A percentile compares a stretch with the other conserved stretches of the same genome.
Evolutionary conservation across 2,888 invertebrate species (phyloP).

Genomic region (Oscheius sp.): DNA sequence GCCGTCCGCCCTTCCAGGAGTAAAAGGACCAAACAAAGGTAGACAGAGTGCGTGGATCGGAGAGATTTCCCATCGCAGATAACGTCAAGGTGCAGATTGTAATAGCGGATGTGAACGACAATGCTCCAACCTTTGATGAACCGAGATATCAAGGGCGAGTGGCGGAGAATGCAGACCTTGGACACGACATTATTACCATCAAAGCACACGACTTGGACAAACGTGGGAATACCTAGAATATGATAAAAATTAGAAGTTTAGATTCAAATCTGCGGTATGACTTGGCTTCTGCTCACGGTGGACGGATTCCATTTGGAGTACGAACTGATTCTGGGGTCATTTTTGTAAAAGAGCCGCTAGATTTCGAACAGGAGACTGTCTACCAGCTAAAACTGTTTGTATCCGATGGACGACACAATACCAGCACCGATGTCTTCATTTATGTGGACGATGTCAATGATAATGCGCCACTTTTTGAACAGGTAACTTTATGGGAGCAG

Average conservation of each 20-base stretch:
- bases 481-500: conserved; percentile 4
- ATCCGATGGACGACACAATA: conserved; percentile 79
- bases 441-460: conserved; percentile 74
- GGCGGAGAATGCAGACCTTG: conserved; percentile 51
- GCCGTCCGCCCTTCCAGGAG: conserved; percentile 82
- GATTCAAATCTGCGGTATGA: conserved; percentile 70
- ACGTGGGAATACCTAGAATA: conserved; percentile 47
- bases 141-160: conserved; percentile 58
- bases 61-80: conserved; percentile 52
- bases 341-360: conserved; percentile 70
- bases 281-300: conserved; percentile 55
- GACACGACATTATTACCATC: conserved; percentile 54
- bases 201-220: conserved; percentile 71
- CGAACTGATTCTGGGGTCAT: conserved; percentile 67
- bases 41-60: not conserved
- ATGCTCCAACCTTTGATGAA: conserved; percentile 91
- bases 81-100: conserved; percentile 93
- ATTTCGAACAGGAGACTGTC: conserved; percentile 63
- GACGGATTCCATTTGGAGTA: conserved; percentile 68
- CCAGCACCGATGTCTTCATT: conserved; percentile 85
- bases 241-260: conserved; percentile 39
- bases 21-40: conserved; percentile 70
- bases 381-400: conserved; percentile 88
- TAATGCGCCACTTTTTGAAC: conserved; percentile 74
- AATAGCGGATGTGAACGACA: conserved; percentile 97